phyloP scores from a whole-genome alignment of 2,797 vertebrate species.

The Trachops cirrhosus region DNA sequence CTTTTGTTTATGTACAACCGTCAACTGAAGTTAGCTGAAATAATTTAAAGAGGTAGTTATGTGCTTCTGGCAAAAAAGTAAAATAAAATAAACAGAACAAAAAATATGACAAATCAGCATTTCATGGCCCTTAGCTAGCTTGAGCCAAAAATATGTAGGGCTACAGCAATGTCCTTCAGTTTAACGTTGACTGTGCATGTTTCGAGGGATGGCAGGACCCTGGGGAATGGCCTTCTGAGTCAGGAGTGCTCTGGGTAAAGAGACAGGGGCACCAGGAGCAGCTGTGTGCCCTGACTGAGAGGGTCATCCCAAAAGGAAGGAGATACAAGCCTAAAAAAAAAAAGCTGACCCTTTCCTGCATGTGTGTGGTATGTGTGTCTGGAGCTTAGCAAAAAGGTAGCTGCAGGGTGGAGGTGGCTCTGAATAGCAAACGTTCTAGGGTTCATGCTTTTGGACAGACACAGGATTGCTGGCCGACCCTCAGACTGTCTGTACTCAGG shows the following conservation, averaged over 20 bases:
- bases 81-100: neutral
- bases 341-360: neutral
- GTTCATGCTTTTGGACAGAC: neutral
- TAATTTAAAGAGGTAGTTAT: constrained; percentile 80
- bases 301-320: neutral
- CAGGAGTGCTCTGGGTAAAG: neutral
- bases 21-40: constrained; percentile 71
- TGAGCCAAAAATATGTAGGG: constrained; percentile 65
- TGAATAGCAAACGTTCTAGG: neutral
- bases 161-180: neutral
- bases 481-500: fast-evolving
- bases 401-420: neutral
- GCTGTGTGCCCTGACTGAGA: neutral
- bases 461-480: neutral
- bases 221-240: neutral
- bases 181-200: neutral
- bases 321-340: neutral
- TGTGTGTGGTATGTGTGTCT: neutral
- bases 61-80: constrained; percentile 58
- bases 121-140: constrained; percentile 65
- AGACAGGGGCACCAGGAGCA: neutral
- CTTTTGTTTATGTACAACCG: constrained; percentile 75
- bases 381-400: neutral
- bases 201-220: neutral
- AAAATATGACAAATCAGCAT: constrained; percentile 68